Evolutionary conservation across 2,888 invertebrate species (phyloP).

Genomic region (Atethmia centrago): DNA sequence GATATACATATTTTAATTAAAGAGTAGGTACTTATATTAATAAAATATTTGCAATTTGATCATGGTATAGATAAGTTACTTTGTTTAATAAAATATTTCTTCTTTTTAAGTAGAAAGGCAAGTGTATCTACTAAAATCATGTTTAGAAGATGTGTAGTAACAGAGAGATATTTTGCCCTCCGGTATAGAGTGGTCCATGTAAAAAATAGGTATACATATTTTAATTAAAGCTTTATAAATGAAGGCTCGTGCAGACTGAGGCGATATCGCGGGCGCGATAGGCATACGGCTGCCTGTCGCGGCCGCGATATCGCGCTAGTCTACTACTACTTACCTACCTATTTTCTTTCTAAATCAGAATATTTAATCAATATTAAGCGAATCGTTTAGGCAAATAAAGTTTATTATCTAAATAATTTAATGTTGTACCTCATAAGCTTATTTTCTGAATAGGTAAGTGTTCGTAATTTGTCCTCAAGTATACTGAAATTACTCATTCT

Average conservation of each 20-base stretch:
- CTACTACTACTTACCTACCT: too few species aligned
- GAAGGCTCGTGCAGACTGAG: too few species aligned
- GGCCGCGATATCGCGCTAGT: too few species aligned
- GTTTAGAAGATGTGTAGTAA: not conserved
- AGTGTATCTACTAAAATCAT: not conserved
- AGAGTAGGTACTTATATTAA: too few species aligned
- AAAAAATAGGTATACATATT: not conserved
- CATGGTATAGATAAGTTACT: not conserved
- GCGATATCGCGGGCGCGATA: too few species aligned
- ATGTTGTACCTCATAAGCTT: not conserved
- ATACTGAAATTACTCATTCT: slow-evolving; percentile 14
- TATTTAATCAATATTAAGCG: not conserved
- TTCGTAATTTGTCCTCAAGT: slow-evolving; percentile 26
- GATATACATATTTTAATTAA: too few species aligned
- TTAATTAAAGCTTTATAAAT: too few species aligned
- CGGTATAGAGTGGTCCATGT: not conserved
- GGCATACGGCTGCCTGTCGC: too few species aligned
- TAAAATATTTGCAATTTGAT: not conserved
- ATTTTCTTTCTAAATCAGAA: not conserved
- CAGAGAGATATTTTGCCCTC: not conserved
- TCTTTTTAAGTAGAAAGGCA: not conserved
- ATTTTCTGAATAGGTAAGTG: slow-evolving; percentile 6
- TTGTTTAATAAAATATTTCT: not conserved
- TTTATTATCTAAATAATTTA: slow-evolving; percentile 11
- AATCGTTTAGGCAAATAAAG: not conserved